Conservation (phyloP, 2,797 vertebrate species). For the Hylomyscus alleni region DNA sequence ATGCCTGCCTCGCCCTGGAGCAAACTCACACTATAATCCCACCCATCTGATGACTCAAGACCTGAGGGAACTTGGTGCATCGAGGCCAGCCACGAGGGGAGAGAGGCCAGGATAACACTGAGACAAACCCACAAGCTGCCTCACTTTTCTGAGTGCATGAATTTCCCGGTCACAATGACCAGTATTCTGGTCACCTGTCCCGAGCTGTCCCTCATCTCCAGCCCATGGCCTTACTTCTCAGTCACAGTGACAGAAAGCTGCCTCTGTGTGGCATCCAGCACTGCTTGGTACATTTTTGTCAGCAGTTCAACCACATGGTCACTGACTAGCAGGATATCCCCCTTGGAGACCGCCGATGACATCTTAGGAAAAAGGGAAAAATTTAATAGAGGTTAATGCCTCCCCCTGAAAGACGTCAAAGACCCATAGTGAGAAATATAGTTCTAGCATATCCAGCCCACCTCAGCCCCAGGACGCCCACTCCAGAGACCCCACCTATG, state of each 20-base stretch:
- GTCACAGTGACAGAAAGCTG: slow-evolving; percentile 86
- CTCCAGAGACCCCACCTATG: neutral
- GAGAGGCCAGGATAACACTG: neutral
- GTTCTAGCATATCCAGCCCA: neutral
- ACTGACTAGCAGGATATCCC: slow-evolving; percentile 88
- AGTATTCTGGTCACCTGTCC: slow-evolving; percentile 9
- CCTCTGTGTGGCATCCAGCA: slow-evolving; percentile 77
- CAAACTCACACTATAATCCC: neutral
- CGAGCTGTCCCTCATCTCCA: neutral
- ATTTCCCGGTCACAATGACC: slow-evolving; percentile 60
- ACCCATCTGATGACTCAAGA: neutral
- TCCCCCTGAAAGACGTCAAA: slow-evolving; percentile 7
- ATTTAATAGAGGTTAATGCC: slow-evolving; percentile 13
- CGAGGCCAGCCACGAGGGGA: neutral
- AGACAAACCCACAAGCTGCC: neutral
- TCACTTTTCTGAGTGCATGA: neutral
- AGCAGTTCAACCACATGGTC: slow-evolving; percentile 89
- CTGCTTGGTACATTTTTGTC: slow-evolving; percentile 85
- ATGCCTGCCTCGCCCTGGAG: neutral
- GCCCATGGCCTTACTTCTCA: slow-evolving; percentile 86
- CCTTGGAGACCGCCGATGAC: slow-evolving; percentile 83
- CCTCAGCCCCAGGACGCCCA: neutral
- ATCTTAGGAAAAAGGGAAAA: slow-evolving; percentile 74
- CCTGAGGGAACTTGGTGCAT: neutral
- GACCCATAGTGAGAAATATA: neutral